Base-by-base conservation (phyloP, 2,888 invertebrate genomes). In the Dioctria rufipes region DNA sequence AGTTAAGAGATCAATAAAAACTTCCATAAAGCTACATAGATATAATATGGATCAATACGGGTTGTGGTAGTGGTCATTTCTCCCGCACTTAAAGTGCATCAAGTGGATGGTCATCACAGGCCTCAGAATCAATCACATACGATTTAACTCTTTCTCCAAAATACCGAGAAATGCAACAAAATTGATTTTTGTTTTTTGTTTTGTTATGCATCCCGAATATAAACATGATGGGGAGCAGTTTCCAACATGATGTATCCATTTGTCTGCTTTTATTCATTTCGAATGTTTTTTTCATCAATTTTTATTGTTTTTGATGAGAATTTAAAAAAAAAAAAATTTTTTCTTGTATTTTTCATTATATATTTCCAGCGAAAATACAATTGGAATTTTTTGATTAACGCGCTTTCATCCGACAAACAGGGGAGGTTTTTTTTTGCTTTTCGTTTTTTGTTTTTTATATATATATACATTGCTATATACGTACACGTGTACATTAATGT, bases 131-230 rank as follows among this genome's bases (percentile, higher is more conserved):
- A 75, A 75, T 58, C 61, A 75, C 75, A 25, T 25, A 25, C 25
- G 8, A 39, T 40, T 60, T 43, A 42, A 75, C 42, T 60, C 58
- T 61, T 60, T 58, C 75, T 75, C 61, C 60, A 75, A 49, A 75
- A 75, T 75, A 75, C 75, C 75, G 61, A 46, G 75, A 75, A 75
- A 61, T 61, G 75, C 75, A 58, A 75, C 75, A 75, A 75, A 75
- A 75, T 75, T 58, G 75, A 75, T 75, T 75, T 75, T 65, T 65
- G 25, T 61, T 51, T 51, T 51, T 13, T 11, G 61, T 13, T 67
- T 51, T 73, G 0, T 25, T 25, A 25, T 25, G 25, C 58, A 58
- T 60, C 61, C 37, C 3, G 75, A 75, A 75, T 60, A 75, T 75
- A 75, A 75, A 75, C 75, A 75, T 75, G 25, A 25, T 25, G 75